Evolutionary conservation across 1,140 invertebrate genomes (phyloP), one percentile per base, ranked within the genome.

Genomic region (Mya arenaria): DNA sequence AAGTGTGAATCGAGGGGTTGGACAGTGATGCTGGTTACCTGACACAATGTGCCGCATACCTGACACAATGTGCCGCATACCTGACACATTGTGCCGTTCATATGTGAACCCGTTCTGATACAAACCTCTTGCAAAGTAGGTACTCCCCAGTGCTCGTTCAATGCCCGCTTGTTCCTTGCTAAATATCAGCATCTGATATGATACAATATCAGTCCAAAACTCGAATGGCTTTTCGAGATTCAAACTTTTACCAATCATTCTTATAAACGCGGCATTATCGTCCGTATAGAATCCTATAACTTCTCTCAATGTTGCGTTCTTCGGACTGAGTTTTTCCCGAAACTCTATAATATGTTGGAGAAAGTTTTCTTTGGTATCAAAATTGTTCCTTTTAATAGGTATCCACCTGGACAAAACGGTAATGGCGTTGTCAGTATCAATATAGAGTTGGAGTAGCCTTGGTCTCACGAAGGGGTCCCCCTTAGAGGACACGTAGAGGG

Each of bases 91-190:
- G n/a, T n/a, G n/a, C n/a, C n/a, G n/a, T n/a, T n/a, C n/a, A n/a
- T n/a, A n/a, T n/a, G n/a, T n/a, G n/a, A n/a, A n/a, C n/a, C n/a
- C n/a, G n/a, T n/a, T n/a, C n/a, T n/a, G n/a, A n/a, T n/a, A n/a
- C n/a, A n/a, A 72, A 89, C 88, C 88, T 84, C 80, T 65, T n/a
- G 86, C 78, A 58, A 81, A 88, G 56, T 85, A 89, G 1, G 86
- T 86, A 28, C 85, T 86, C 6, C 88, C 88, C 1, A 88, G 63
- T 1, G 88, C 88, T 32, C 88, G 55, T 72, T 89, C 88, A 15
- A 86, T 63, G 0, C 86, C 88, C 0, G 88, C 88, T 62, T 89
- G 82, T 60, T 89, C 88, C 52, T 89, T 89, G 55, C 83, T 84
- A 37, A 87, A 15, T n/a, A 87, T 77, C 28, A 89, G 65, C 84